These are phyloP conservation scores for Bradypodion ventrale DNA, from an alignment of 2,797 vertebrate genomes.

Conservation along the genomic window DNA sequence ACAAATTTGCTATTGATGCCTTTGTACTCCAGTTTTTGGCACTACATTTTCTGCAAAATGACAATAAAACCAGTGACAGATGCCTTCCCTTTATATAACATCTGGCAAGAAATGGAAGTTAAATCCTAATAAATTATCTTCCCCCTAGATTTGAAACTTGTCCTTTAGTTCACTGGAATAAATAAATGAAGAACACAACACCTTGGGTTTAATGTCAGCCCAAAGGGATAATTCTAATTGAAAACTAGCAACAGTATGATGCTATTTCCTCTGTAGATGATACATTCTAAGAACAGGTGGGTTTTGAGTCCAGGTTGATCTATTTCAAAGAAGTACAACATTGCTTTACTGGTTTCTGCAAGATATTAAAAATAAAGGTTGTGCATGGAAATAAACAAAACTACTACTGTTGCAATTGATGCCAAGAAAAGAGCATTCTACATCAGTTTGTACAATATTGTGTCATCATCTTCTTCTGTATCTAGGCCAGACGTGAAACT, in stretches of 20 bases:
- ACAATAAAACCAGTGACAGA: not conserved
- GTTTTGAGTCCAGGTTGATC: not conserved
- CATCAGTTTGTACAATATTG: not conserved
- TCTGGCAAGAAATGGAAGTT: not conserved
- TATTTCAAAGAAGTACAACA: not conserved
- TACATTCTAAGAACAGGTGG: not conserved
- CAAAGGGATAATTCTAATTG: not conserved
- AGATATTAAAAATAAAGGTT: not conserved
- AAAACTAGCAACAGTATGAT: not conserved
- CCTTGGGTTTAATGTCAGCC: not conserved
- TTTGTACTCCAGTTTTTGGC: not conserved
- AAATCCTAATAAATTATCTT: conserved; percentile 7
- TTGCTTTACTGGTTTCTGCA: not conserved
- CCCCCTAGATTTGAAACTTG: not conserved
- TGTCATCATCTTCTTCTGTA: too few species aligned
- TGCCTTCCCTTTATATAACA: not conserved
- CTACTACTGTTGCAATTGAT: not conserved
- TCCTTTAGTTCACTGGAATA: not conserved
- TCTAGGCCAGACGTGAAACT: too few species aligned
- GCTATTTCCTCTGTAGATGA: not conserved
- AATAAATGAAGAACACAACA: not conserved
- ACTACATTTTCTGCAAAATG: not conserved
- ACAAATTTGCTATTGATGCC: conserved; percentile 21
- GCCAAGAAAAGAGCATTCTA: not conserved
- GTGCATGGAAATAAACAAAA: not conserved